Percentiles rank a stretch among this genome's conserved stretches.
These are phyloP conservation scores for Siniperca chuatsi DNA, from an alignment of 2,113 vertebrate species.

Conservation along the genomic window DNA sequence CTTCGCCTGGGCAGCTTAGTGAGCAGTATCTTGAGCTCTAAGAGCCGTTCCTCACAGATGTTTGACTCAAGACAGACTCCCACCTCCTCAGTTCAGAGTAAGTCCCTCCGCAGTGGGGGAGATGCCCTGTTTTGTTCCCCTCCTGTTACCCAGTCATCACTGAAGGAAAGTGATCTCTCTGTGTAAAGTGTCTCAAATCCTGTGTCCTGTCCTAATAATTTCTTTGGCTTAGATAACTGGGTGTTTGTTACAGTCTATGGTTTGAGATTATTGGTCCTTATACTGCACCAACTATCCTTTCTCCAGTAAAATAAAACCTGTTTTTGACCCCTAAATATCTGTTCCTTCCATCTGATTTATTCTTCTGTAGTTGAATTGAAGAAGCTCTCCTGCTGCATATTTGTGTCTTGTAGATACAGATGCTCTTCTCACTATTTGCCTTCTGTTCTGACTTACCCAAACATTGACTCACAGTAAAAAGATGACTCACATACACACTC, in stretches of 20 bases:
- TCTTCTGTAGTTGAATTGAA: slow-evolving; percentile 13
- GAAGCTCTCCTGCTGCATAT: slow-evolving; percentile 19
- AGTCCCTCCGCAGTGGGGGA: slow-evolving; percentile 77
- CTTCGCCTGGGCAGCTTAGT: slow-evolving; percentile 83
- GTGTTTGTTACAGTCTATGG: slow-evolving; percentile 22
- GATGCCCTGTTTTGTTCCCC: slow-evolving; percentile 38
- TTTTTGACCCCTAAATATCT: slow-evolving; percentile 23
- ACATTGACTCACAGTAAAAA: slow-evolving; percentile 26
- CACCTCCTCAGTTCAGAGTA: slow-evolving; percentile 89
- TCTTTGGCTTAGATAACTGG: slow-evolving; percentile 3
- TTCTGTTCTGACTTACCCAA: slow-evolving; percentile 30
- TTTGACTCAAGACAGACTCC: slow-evolving; percentile 85
- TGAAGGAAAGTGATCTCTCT: slow-evolving; percentile 25
- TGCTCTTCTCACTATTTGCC: slow-evolving; percentile 10
- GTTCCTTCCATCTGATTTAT: background rate
- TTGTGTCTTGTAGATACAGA: slow-evolving; percentile 16
- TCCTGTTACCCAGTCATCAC: slow-evolving; percentile 20
- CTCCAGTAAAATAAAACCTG: background rate
- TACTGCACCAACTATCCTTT: background rate
- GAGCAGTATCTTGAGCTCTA: slow-evolving; percentile 83
- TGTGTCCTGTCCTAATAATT: slow-evolving; percentile 2
- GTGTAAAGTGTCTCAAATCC: slow-evolving; percentile 42
- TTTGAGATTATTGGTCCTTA: slow-evolving; percentile 6
- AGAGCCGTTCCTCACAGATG: slow-evolving; percentile 85
- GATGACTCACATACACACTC: background rate